Conservation (phyloP, 2,888 invertebrate species). For the Neuroscelio doddi region DNA sequence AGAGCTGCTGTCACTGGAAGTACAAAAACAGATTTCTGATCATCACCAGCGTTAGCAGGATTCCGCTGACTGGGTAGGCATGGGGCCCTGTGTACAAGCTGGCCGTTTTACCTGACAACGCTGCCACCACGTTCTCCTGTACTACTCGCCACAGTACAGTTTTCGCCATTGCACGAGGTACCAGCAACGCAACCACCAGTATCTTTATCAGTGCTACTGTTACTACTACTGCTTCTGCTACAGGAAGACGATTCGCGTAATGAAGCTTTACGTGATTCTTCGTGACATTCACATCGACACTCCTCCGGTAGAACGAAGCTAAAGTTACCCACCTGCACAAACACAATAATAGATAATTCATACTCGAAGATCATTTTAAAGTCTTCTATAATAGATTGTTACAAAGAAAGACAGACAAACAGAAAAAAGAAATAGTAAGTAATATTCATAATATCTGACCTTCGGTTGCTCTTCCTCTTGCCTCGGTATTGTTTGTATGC, state of each 20-base stretch:
- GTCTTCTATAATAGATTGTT: no score
- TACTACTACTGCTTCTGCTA: slow-evolving; percentile 55
- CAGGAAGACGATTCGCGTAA: slow-evolving; percentile 49
- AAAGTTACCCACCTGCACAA: slow-evolving; percentile 71
- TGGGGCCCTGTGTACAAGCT: slow-evolving; percentile 19
- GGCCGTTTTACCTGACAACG: slow-evolving; percentile 66
- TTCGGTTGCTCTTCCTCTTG: slow-evolving; percentile 70
- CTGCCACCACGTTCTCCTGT: slow-evolving; percentile 54
- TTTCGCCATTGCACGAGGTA: slow-evolving; percentile 58
- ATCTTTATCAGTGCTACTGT: no score
- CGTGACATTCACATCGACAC: slow-evolving; percentile 91
- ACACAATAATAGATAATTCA: no score
- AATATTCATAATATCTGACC: slow-evolving; percentile 30
- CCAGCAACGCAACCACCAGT: slow-evolving; percentile 33
- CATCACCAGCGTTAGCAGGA: slow-evolving; percentile 62
- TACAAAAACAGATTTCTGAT: slow-evolving; percentile 68
- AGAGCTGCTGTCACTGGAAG: slow-evolving; percentile 75
- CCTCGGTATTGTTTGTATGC: slow-evolving; percentile 86
- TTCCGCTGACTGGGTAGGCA: neutral
- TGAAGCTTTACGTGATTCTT: slow-evolving; percentile 70
- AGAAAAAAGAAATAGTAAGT: no score
- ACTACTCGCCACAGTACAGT: slow-evolving; percentile 54
- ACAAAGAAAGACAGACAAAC: no score
- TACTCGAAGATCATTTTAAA: no score
- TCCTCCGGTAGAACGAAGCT: slow-evolving; percentile 91